Evolutionary conservation across 2,797 vertebrate species (phyloP).

Genomic region (Acipenser oxyrinchus): DNA sequence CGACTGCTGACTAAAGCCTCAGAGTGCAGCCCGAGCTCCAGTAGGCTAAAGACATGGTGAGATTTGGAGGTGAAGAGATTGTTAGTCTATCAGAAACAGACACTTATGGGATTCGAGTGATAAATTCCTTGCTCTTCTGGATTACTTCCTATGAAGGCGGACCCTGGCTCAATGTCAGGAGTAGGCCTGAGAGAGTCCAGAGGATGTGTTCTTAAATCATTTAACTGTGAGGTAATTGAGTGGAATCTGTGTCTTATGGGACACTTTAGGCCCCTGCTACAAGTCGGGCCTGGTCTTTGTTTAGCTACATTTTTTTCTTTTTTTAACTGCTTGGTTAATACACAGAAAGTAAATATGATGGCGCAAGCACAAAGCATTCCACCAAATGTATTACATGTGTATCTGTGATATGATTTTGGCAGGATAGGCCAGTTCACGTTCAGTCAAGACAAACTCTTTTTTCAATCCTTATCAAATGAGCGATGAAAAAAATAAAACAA

Average conservation of each 20-base stretch:
- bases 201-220: slow-evolving; percentile 38
- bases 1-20: slow-evolving; percentile 14
- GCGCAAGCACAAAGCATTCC: no score
- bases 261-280: slow-evolving; percentile 27
- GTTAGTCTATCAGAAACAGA: slow-evolving; percentile 38
- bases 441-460: no score
- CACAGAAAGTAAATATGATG: no score
- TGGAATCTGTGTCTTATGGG: slow-evolving; percentile 31
- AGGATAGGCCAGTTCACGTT: no score
- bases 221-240: slow-evolving; percentile 32
- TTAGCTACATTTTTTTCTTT: slow-evolving; percentile 8
- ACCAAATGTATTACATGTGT: no score
- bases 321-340: no score
- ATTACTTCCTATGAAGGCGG: slow-evolving; percentile 50
- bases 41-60: slow-evolving; percentile 23
- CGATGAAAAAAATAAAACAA: no score
- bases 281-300: slow-evolving; percentile 31
- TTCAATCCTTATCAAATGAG: no score
- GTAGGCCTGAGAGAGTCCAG: slow-evolving; percentile 47
- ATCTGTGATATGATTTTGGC: no score
- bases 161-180: slow-evolving; percentile 47
- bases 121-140: slow-evolving; percentile 49
- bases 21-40: slow-evolving; percentile 10
- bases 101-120: slow-evolving; percentile 44
- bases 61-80: slow-evolving; percentile 26